Evolutionary conservation across 1,140 invertebrate species (phyloP).

Genomic region (Leptinotarsa defecta): DNA sequence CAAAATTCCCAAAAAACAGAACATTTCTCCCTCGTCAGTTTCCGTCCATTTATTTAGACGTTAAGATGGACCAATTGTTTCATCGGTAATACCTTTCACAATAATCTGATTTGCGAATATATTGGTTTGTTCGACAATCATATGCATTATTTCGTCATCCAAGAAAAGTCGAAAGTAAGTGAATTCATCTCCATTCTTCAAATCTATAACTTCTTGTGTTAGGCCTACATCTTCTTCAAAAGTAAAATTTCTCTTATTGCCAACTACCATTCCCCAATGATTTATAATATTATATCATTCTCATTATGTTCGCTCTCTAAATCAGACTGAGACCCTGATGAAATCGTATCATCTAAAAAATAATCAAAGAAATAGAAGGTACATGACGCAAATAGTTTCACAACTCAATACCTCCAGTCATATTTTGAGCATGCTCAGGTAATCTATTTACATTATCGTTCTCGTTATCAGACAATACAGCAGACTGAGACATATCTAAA

Average conservation of each 20-base stretch:
- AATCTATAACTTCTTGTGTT: slow-evolving; percentile 5
- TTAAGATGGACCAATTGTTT: not conserved
- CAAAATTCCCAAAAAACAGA: slow-evolving; percentile 30
- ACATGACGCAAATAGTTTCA: too few relatives aligned
- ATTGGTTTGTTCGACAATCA: not conserved
- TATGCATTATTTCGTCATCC: not conserved
- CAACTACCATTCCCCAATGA: not conserved
- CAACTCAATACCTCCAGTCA: too few relatives aligned
- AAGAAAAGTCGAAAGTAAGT: slow-evolving; percentile 5
- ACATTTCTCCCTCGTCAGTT: slow-evolving; percentile 19
- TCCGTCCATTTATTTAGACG: slow-evolving; percentile 16
- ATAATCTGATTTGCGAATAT: not conserved
- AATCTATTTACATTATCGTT: too few relatives aligned
- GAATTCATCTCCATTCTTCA: not conserved
- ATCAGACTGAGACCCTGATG: too few relatives aligned
- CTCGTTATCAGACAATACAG: too few relatives aligned
- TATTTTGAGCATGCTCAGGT: too few relatives aligned
- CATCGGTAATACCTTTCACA: not conserved
- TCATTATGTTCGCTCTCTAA: too few relatives aligned
- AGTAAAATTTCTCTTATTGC: not conserved
- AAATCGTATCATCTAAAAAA: too few relatives aligned
- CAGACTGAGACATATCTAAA: too few relatives aligned
- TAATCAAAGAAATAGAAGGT: too few relatives aligned
- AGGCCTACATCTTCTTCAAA: not conserved
- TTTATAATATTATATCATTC: too few relatives aligned